Base-by-base conservation (phyloP, 1,140 invertebrate genomes). In the Drosophila parvula region DNA sequence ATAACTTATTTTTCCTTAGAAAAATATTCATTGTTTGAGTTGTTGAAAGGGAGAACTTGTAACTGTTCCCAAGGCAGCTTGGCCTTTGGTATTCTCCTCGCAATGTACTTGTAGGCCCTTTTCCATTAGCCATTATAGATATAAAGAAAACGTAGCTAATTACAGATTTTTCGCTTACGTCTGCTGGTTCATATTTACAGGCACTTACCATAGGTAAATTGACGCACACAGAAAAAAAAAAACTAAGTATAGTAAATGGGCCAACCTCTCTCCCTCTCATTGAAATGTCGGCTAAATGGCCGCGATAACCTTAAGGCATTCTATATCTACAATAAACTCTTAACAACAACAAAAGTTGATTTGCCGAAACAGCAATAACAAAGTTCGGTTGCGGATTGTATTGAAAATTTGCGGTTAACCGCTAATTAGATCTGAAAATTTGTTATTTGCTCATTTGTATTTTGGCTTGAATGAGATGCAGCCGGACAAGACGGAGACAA, bases 401-500 rank as follows among this genome's bases (percentile, higher is more conserved):
- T 84, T 83, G 83, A 71, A 81, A 81, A 80, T 61, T 86, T 81
- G 88, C 58, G 88, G 86, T 81, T 90, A 88, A 90, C 88, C 88
- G 67, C 88, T 90, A 90, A 90, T 90, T 90, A 88, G 55, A 79
- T 90, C 90, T 81, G 55, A 75, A 79, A 74, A 89, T 71, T 78
- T 74, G 74, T 70, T 86, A 61, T 84, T 84, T 89, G 76, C 67
- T 80, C 70, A 68, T 73, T 67, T 61, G 68, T 45, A 61, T 81
- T 78, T 81, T 69, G 71, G 59, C 73, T 69, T 59, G 53, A 61
- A 55, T 65, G 56, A 55, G 65, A 36, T 47, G 32, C 22, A 63
- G 50, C 28, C 2, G 14, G 50, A 43, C 47, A 58, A 45, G 47
- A 51, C 45, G 56, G 56, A 32, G 53, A 70, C n/a, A 59, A 41